Conservation (phyloP, 1,140 invertebrate genomes). For the Agrilus planipennis region DNA sequence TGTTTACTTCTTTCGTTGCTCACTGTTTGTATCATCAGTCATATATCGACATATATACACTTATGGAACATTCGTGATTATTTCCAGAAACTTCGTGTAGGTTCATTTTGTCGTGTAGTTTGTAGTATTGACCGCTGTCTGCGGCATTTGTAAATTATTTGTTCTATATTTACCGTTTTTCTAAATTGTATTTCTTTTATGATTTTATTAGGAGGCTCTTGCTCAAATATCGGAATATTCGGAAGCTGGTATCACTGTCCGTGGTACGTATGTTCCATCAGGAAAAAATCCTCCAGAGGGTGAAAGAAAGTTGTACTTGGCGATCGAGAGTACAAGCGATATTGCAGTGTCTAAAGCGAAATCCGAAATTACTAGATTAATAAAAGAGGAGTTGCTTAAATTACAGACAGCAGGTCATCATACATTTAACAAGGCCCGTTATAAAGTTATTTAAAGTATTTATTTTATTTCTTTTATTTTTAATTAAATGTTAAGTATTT, state of each 20-base stretch:
- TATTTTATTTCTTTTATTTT: not conserved
- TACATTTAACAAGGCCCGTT: slow-evolving; percentile 82
- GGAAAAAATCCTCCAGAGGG: slow-evolving; percentile 87
- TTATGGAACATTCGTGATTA: too few relatives aligned
- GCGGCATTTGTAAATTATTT: too few relatives aligned
- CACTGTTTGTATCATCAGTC: too few relatives aligned
- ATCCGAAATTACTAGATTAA: slow-evolving; percentile 93
- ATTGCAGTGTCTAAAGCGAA: slow-evolving; percentile 95
- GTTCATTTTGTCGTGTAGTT: too few relatives aligned
- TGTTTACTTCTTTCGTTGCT: too few relatives aligned
- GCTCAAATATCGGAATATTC: slow-evolving; percentile 98
- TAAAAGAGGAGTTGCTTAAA: slow-evolving; percentile 94
- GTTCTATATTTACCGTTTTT: too few relatives aligned
- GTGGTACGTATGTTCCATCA: slow-evolving; percentile 89
- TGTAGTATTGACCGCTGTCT: too few relatives aligned
- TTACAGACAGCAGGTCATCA: slow-evolving; percentile 77
- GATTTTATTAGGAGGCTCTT: slow-evolving; percentile 70
- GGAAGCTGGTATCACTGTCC: slow-evolving; percentile 94
- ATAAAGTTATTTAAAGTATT: slow-evolving; percentile 77
- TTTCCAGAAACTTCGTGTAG: too few relatives aligned
- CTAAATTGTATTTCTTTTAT: slow-evolving; percentile 2
- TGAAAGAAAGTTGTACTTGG: slow-evolving; percentile 92
- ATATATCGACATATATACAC: too few relatives aligned
- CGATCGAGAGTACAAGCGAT: slow-evolving; percentile 98
- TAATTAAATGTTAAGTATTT: not conserved